phyloP scores from a whole-genome alignment of 1,140 invertebrate genomes.

The Anastrepha obliqua region DNA sequence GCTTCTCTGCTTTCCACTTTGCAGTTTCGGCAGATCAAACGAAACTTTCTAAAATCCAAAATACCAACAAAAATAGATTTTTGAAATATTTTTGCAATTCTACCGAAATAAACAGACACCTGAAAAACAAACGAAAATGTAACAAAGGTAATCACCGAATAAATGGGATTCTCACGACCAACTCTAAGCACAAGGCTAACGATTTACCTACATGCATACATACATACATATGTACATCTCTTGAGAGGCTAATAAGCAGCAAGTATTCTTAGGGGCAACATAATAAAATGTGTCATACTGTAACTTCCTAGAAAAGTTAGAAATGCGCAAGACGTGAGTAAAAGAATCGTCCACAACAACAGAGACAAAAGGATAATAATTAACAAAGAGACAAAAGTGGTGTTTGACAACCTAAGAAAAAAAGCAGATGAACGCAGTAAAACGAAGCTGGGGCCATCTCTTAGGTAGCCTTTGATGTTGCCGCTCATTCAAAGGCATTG shows the following conservation, averaged over 20 bases:
- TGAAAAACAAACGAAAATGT: conserved; percentile 9
- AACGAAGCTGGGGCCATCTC: not conserved
- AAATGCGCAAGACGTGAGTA: conserved; percentile 29
- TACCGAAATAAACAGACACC: conserved; percentile 1
- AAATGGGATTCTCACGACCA: conserved; percentile 46
- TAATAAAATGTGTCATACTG: conserved; percentile 35
- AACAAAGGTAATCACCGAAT: conserved; percentile 46
- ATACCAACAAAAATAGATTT: not conserved
- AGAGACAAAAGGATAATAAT: conserved; percentile 20
- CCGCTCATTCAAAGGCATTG: not conserved
- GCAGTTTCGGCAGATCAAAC: conserved; percentile 18
- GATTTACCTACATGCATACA: not conserved
- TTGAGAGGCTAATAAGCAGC: not conserved
- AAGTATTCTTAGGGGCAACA: not conserved
- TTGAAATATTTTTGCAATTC: conserved; percentile 42
- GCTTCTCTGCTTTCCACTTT: not conserved
- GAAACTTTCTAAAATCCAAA: conserved; percentile 40
- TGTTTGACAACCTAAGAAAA: not conserved
- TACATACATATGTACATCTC: not conserved
- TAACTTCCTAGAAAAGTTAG: conserved; percentile 45
- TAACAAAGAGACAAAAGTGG: conserved; percentile 20
- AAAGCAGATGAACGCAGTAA: not conserved
- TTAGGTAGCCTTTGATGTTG: not conserved
- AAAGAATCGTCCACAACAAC: not conserved
- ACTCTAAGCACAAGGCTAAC: not conserved